Conservation (phyloP, 2,113 vertebrate genomes). For the Pteruthius melanotis region DNA sequence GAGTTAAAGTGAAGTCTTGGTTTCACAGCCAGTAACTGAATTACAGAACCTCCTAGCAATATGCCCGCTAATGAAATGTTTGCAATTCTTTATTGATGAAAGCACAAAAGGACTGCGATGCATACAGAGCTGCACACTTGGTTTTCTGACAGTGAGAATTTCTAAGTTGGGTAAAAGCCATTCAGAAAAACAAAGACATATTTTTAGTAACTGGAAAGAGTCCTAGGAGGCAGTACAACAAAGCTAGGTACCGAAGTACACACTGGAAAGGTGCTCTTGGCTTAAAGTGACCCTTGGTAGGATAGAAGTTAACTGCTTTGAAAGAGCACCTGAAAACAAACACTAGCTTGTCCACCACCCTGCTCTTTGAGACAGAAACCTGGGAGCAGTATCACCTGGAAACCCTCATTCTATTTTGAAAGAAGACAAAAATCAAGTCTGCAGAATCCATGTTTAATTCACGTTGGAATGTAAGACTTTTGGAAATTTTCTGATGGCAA, state of each 20-base stretch:
- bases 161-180: neutral
- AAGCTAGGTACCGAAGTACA: neutral
- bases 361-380: neutral
- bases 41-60: neutral
- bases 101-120: neutral
- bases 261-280: neutral
- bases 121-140: neutral
- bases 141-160: neutral
- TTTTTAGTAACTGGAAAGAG: neutral
- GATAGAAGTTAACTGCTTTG: neutral
- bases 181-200: neutral
- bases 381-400: neutral
- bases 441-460: neutral
- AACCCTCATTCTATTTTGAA: neutral
- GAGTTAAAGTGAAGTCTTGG: slow-evolving; percentile 8
- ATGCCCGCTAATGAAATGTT: neutral
- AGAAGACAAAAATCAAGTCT: neutral
- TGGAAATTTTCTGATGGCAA: neutral
- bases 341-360: neutral
- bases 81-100: neutral
- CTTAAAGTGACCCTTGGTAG: neutral
- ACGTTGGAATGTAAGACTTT: neutral
- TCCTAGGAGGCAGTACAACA: neutral
- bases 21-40: neutral
- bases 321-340: neutral